These are phyloP conservation scores for Molorchus minor DNA, from an alignment of 2,888 invertebrate genomes.

Conservation along the genomic window DNA sequence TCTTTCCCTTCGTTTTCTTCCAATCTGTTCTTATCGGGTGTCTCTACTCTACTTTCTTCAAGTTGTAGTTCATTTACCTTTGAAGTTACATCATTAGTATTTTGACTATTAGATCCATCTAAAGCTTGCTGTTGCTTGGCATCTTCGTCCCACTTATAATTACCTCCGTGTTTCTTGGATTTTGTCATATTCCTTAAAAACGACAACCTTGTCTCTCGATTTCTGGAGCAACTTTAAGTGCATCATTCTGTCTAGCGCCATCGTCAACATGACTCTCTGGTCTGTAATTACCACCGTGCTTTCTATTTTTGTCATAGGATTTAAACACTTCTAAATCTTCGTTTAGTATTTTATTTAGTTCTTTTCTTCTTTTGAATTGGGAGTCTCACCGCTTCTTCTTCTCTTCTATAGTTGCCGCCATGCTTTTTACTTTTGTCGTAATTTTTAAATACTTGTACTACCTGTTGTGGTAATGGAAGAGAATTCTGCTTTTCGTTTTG, in stretches of 20 bases:
- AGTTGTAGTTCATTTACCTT: not conserved
- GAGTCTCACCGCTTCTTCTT: too few species aligned
- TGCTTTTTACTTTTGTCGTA: slow-evolving; percentile 33
- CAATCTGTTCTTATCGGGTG: not conserved
- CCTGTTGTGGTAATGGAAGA: too few species aligned
- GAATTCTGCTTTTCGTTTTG: too few species aligned
- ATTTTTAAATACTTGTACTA: slow-evolving; percentile 28
- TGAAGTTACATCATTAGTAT: too few species aligned
- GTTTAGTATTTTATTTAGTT: too few species aligned
- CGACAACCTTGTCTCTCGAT: slow-evolving; percentile 1
- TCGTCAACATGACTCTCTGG: slow-evolving; percentile 25
- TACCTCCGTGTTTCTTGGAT: slow-evolving; percentile 45
- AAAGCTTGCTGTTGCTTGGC: too few species aligned
- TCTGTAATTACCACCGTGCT: slow-evolving; percentile 15
- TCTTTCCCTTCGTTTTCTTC: slow-evolving; percentile 19
- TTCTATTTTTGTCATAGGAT: slow-evolving; percentile 9
- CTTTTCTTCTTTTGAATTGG: too few species aligned
- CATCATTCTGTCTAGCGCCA: not conserved
- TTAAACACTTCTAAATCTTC: not conserved
- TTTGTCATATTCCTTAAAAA: slow-evolving; percentile 34
- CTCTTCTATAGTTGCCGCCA: slow-evolving; percentile 29
- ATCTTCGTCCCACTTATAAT: slow-evolving; percentile 36
- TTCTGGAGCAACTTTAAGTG: not conserved
- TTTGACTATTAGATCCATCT: too few species aligned
- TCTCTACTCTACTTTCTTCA: slow-evolving; percentile 10